Evolutionary conservation across 2,797 vertebrate species (phyloP), one percentile per base, ranked within the genome.

Genomic region (Hemitrygon akajei): DNA sequence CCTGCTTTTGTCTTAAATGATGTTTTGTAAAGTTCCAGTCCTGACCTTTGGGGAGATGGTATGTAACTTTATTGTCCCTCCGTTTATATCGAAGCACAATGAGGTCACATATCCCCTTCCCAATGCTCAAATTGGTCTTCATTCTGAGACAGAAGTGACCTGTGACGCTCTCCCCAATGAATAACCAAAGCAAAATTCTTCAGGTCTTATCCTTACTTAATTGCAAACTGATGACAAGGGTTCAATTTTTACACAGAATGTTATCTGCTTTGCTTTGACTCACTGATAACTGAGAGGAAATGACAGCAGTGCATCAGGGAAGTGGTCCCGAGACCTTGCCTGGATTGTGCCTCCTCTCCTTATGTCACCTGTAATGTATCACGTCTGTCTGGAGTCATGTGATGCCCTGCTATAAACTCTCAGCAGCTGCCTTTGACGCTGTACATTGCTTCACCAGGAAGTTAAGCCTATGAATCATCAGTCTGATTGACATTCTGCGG

Each of bases 331-430:
- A 69, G 60, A 0, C 86, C 86, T 66, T 89, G 56, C 58, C 66
- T n/a, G 84, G 66, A n/a, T 87, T 87, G 84, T 87, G 86, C 86
- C 86, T 89, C 3, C 63, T 69, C 60, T 89, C 34, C 86, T 89
- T 89, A 66, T 89, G 86, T 69, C 86, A 66, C 86, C 7, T 89
- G 86, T 9, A 89, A 89, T n/a, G 86, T 89, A 66, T 89, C 60
- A 22, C 34, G 86, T 89, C 86, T 37, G n/a, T 25, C 14, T 89
- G 30, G 18, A 89, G 86, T 69, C 86, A 37, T 22, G 47, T 86
- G 82, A n/a, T 66, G 86, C n/a, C 2, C 18, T 89, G 84, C n/a
- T 37, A 20, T 69, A 69, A 89, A 60, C 86, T 89, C 18, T n/a
- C 60, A 20, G 86, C 58, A 66, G 86, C 60, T 89, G 86, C 86